Base-by-base conservation (phyloP, 2,797 vertebrate genomes). In the Rhynchotus rufescens region DNA sequence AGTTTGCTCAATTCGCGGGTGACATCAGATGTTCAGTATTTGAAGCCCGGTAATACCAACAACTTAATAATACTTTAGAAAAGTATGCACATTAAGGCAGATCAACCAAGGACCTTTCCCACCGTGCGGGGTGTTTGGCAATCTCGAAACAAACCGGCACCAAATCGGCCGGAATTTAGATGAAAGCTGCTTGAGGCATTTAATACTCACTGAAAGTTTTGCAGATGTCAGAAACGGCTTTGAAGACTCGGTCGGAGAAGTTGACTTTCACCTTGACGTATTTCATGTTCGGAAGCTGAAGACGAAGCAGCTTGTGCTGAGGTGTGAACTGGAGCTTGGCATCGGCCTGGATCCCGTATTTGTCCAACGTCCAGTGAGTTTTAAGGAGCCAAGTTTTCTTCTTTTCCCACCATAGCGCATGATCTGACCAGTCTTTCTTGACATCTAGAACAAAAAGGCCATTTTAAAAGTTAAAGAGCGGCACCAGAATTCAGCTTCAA, bases 261-360 rank as follows among this genome's bases (percentile, higher is more conserved):
- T 99, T 99, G 97, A 99, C 99, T 95, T 99, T 99, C 97, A 99
- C 99, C 97, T 99, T 99, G 98, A 99, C 99, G 67, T 99, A 99
- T 92, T 99, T 99, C 99, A 99, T 99, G 98, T 99, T 99, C 95
- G 99, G 99, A 91, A 99, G 98, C 94, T 99, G 99, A 44, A 99
- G 98, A 68, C 99, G 98, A 45, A 99, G 98, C 69, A 99, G 98
- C 83, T 99, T 99, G 98, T 99, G 99, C 96, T 99, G 99, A 4
- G 99, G 99, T 1, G 99, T 99, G 97, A 99, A 99, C 85, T 99
- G 99, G 76, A 99, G 98, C 92, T 98, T 98, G 82, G 99, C 99
- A n/a, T 99, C 99, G 0, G 99, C 99, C 92, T 99, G 99, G 88
- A 99, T 99, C 82, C 99, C 99, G 2, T 99, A 99, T 96, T 99